Evolutionary conservation across 1,140 invertebrate species (phyloP).

Genomic region (Calliopsis andreniformis): DNA sequence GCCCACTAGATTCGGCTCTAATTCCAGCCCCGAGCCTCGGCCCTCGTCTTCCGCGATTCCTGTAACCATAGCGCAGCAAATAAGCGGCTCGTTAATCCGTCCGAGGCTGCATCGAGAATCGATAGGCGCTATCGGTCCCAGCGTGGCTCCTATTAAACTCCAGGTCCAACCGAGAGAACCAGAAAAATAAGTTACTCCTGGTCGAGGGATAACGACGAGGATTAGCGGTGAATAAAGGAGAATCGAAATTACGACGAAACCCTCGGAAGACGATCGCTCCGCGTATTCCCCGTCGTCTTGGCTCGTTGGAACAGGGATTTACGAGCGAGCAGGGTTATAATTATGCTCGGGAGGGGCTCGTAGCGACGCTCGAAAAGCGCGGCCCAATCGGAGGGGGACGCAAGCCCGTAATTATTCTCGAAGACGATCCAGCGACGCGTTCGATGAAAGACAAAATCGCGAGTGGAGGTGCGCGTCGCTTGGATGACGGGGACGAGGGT

Average conservation of each 20-base stretch:
- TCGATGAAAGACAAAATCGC: slow-evolving; percentile 17
- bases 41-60: background rate
- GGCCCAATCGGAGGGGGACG: slow-evolving; percentile 6
- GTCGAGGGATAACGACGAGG: background rate
- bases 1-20: background rate
- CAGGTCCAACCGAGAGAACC: too few species aligned
- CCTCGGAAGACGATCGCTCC: background rate
- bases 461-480: background rate
- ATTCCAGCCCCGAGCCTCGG: background rate
- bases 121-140: background rate
- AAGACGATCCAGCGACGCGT: background rate
- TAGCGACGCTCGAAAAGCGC: background rate
- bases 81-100: slow-evolving; percentile 21
- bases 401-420: background rate
- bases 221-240: slow-evolving; percentile 5
- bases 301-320: slow-evolving; percentile 16
- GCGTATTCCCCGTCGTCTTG: background rate
- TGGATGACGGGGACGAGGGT: background rate
- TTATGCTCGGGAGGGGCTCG: background rate
- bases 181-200: too few species aligned
- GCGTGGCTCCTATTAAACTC: too few species aligned
- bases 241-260: background rate
- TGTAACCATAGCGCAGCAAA: background rate
- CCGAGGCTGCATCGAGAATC: slow-evolving; percentile 12
- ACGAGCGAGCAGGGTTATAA: slow-evolving; percentile 14